Evolutionary conservation across 1,140 invertebrate species (phyloP).

Genomic region (Drosophila saltans): DNA sequence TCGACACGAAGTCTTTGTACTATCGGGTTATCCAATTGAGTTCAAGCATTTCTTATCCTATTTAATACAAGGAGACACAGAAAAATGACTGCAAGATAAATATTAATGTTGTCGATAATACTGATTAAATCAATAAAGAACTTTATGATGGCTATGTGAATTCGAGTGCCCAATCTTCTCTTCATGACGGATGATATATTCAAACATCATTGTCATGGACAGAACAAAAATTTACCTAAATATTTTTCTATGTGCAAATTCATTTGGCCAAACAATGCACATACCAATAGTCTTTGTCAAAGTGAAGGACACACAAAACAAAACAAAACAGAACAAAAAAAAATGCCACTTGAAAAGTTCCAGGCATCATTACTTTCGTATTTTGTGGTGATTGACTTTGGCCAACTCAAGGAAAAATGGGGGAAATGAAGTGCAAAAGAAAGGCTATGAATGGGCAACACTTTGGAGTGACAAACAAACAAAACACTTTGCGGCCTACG

Average conservation of each 20-base stretch:
- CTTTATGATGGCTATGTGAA: not conserved
- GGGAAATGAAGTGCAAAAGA: not conserved
- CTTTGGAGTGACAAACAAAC: slow-evolving; percentile 52
- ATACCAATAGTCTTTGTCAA: slow-evolving; percentile 27
- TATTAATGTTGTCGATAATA: not conserved
- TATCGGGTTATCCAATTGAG: not conserved
- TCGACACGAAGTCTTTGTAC: not conserved
- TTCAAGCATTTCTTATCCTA: not conserved
- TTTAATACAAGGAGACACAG: not conserved
- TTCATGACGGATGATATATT: too few species aligned
- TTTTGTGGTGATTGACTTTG: slow-evolving; percentile 77
- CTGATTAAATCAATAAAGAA: not conserved
- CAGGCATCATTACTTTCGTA: slow-evolving; percentile 66
- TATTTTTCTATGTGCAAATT: not conserved
- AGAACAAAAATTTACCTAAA: not conserved
- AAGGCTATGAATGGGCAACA: not conserved
- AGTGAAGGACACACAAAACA: slow-evolving; percentile 15
- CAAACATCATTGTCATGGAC: not conserved
- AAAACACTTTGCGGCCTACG: slow-evolving; percentile 42
- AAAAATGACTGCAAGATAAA: not conserved
- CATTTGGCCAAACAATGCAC: slow-evolving; percentile 13
- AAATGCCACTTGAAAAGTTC: slow-evolving; percentile 64
- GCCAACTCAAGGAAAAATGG: slow-evolving; percentile 16
- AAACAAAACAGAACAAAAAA: slow-evolving; percentile 31
- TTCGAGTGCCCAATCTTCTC: not conserved